These are phyloP conservation scores for Mugil cephalus DNA, from an alignment of 2,113 vertebrate genomes.

Conservation along the genomic window DNA sequence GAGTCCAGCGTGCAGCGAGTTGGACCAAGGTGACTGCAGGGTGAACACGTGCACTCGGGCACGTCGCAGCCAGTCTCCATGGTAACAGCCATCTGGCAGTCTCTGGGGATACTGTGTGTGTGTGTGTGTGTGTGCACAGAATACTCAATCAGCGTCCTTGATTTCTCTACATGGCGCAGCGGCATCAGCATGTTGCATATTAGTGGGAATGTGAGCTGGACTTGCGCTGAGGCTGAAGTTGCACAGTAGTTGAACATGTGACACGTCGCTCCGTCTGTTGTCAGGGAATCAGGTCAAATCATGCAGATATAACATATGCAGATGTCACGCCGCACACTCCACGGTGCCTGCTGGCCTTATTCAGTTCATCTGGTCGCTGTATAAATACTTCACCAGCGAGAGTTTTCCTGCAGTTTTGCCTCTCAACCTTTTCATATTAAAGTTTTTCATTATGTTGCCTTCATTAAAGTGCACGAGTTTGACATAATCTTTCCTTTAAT, in stretches of 20 bases:
- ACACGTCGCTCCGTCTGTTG: neutral
- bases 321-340: neutral
- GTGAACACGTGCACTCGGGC: constrained; percentile 49
- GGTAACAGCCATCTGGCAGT: constrained; percentile 75
- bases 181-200: constrained; percentile 48
- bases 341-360: neutral
- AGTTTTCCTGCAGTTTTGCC: constrained; percentile 1
- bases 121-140: constrained; percentile 30
- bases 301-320: neutral
- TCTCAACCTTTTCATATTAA: neutral
- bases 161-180: constrained; percentile 33
- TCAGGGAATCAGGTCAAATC: constrained; percentile 1
- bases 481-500: neutral
- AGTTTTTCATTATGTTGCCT: neutral
- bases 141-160: constrained; percentile 63
- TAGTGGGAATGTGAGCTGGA: constrained; percentile 56
- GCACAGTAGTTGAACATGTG: neutral
- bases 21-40: constrained; percentile 58
- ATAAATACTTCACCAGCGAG: constrained; percentile 5
- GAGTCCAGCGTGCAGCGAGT: constrained; percentile 24
- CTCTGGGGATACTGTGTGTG: constrained; percentile 4
- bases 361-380: neutral
- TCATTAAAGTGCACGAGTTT: neutral
- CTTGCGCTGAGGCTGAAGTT: neutral
- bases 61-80: constrained; percentile 74